phyloP scores from a whole-genome alignment of 2,888 invertebrate species.

The Phyllotreta striolata region DNA sequence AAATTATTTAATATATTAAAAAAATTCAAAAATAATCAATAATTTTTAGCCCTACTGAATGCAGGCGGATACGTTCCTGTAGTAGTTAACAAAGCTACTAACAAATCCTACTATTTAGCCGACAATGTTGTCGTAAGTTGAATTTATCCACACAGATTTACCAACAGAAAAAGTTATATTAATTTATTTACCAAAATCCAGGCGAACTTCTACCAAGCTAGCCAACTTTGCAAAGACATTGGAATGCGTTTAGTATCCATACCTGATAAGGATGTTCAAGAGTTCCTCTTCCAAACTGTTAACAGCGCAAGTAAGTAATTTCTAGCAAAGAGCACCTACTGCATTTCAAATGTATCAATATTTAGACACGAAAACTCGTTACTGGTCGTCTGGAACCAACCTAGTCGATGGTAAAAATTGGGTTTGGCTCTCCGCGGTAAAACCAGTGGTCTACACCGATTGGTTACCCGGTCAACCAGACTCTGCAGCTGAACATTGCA shows the following conservation, averaged over 20 bases:
- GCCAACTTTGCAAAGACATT: neutral
- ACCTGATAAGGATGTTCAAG: neutral
- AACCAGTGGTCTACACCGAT: conserved; percentile 27
- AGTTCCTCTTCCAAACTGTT: neutral
- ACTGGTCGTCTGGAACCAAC: conserved; percentile 31
- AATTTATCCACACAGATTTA: no score
- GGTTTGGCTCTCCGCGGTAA: conserved; percentile 30
- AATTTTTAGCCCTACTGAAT: conserved; percentile 2
- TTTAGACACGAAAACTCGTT: conserved; percentile 1
- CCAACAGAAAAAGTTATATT: no score
- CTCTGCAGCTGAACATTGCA: conserved; percentile 26
- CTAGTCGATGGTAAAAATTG: conserved; percentile 30
- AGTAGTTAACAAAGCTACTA: neutral
- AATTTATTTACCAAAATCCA: neutral
- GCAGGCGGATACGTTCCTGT: neutral
- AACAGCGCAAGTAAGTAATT: neutral
- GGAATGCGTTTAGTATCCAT: conserved; percentile 1
- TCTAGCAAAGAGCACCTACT: neutral
- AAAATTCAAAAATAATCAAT: no score
- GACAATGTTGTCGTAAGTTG: neutral
- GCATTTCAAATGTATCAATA: neutral
- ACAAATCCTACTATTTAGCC: conserved; percentile 5
- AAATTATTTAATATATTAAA: no score
- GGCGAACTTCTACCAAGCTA: neutral
- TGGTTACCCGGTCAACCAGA: conserved; percentile 32